Evolutionary conservation across 2,888 invertebrate genomes (phyloP).

Genomic region (Geotrupes spiniger): DNA sequence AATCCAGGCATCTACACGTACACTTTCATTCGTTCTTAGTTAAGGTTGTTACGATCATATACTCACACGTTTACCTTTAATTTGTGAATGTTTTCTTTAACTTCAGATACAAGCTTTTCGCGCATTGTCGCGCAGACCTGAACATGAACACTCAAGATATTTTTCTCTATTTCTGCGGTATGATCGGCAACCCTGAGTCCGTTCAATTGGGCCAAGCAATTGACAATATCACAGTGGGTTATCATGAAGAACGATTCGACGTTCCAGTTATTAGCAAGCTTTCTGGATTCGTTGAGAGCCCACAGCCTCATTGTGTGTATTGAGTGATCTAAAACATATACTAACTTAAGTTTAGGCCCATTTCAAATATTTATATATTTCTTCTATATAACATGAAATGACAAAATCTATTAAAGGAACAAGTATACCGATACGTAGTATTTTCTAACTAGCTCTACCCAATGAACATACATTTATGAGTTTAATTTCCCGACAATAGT

Average conservation of each 20-base stretch:
- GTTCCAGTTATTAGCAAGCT: constrained; percentile 71
- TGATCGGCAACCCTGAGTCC: constrained; percentile 63
- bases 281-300: constrained; percentile 70
- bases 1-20: no score
- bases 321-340: constrained; percentile 62
- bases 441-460: no score
- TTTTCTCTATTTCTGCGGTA: constrained; percentile 54
- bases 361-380: neutral
- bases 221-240: constrained; percentile 63
- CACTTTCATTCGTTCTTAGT: no score
- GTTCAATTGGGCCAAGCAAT: constrained; percentile 59
- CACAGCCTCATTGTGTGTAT: constrained; percentile 77
- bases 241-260: constrained; percentile 72
- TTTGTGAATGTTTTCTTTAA: constrained; percentile 70
- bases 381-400: neutral
- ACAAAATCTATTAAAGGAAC: no score
- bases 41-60: neutral
- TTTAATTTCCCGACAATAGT: no score
- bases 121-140: constrained; percentile 79
- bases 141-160: constrained; percentile 66
- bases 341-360: neutral
- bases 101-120: constrained; percentile 76
- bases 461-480: no score
- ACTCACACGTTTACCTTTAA: constrained; percentile 60
- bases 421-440: no score